phyloP scores from a whole-genome alignment of 2,797 vertebrate genomes.

The Mycteria americana region DNA sequence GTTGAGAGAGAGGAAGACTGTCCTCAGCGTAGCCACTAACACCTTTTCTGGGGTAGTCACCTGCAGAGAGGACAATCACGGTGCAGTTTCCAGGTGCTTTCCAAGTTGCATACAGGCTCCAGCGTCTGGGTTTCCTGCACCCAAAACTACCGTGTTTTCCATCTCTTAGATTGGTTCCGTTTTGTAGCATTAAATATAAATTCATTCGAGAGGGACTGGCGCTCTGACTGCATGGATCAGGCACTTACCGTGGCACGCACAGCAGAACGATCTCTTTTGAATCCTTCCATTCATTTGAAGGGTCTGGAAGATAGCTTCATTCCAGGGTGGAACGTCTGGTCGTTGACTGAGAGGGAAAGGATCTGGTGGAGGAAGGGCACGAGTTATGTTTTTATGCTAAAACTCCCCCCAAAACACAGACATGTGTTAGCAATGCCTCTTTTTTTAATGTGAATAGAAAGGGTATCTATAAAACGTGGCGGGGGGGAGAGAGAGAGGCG shows the following conservation, averaged over 20 bases:
- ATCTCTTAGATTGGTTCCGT: background rate
- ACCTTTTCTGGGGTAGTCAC: background rate
- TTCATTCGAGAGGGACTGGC: background rate
- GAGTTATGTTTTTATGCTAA: background rate
- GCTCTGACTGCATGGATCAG: background rate
- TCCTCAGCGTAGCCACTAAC: background rate
- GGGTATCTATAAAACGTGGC: background rate
- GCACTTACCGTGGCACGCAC: background rate
- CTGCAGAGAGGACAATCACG: background rate
- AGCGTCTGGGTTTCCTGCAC: background rate
- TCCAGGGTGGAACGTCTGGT: background rate
- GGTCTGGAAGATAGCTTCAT: background rate
- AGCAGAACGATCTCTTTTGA: background rate
- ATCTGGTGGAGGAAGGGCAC: background rate
- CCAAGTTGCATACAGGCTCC: background rate
- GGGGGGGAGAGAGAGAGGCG: background rate
- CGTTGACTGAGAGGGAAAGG: background rate
- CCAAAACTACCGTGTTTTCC: accelerated
- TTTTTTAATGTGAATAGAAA: background rate
- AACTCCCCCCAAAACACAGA: background rate
- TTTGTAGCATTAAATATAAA: background rate
- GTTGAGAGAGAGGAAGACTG: background rate
- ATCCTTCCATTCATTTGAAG: background rate
- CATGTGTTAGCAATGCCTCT: background rate
- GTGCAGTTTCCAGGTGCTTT: background rate